These are phyloP conservation scores for Setophaga coronata DNA, from an alignment of 2,113 vertebrate species.

Conservation along the genomic window DNA sequence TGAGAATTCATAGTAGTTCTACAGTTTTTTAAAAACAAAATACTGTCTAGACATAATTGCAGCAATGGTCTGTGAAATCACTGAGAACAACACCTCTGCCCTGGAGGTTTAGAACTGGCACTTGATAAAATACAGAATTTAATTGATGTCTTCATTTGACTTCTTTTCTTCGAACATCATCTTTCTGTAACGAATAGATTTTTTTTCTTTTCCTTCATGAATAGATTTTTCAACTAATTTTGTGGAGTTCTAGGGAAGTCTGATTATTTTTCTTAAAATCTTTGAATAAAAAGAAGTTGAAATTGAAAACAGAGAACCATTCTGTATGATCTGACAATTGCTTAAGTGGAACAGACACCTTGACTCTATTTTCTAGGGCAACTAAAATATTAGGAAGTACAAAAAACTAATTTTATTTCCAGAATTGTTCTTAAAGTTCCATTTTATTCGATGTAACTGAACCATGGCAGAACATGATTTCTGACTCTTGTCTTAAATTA, in stretches of 20 bases:
- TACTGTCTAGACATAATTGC: background rate
- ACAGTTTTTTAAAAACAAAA: background rate
- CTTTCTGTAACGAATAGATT: background rate
- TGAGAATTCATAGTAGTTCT: background rate
- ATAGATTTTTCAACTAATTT: background rate
- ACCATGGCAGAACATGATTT: background rate
- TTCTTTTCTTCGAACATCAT: background rate
- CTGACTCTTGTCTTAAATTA: background rate
- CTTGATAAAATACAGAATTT: background rate
- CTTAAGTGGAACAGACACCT: background rate
- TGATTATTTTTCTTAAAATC: background rate
- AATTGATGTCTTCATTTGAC: background rate
- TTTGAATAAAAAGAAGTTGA: background rate
- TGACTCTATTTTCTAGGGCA: background rate
- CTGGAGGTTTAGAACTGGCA: background rate
- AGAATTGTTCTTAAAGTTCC: background rate
- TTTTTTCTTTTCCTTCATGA: background rate
- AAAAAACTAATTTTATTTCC: background rate
- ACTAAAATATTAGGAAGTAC: background rate
- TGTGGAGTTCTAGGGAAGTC: background rate
- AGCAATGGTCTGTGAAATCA: background rate
- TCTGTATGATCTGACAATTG: background rate
- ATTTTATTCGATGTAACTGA: background rate
- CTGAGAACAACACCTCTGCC: background rate
- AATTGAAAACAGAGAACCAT: background rate